Conservation (phyloP, 2,113 vertebrate genomes). For the Urocolius indicus region DNA sequence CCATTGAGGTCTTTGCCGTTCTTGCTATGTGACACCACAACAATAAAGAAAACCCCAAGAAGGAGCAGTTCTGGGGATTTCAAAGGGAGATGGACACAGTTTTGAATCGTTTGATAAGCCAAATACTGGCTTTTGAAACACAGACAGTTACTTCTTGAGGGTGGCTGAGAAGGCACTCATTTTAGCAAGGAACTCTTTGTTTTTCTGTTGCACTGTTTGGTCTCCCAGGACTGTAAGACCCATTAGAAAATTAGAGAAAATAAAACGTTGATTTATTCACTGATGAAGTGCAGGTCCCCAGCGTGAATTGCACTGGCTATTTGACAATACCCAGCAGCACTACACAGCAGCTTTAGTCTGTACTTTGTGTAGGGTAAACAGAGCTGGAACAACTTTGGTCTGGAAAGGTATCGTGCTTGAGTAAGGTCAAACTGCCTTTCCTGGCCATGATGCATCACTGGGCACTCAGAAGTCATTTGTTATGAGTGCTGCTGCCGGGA, state of each 20-base stretch:
- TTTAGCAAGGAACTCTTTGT: neutral
- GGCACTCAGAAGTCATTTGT: neutral
- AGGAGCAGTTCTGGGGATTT: neutral
- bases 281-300: conserved; percentile 7
- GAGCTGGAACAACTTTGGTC: neutral
- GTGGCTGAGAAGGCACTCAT: neutral
- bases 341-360: neutral
- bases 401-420: neutral
- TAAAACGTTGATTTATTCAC: conserved; percentile 7
- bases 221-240: neutral
- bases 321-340: neutral
- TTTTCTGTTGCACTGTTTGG: neutral
- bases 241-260: conserved; percentile 46
- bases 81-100: neutral
- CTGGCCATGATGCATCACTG: neutral
- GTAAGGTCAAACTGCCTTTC: neutral
- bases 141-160: neutral
- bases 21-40: neutral
- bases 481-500: neutral
- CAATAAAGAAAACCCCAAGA: neutral
- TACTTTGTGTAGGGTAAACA: neutral
- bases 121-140: neutral
- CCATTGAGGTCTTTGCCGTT: neutral
- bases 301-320: neutral
- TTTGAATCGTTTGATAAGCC: conserved; percentile 15